Evolutionary conservation across 2,888 invertebrate species (phyloP).

Genomic region (Pasiphila rectangulata): DNA sequence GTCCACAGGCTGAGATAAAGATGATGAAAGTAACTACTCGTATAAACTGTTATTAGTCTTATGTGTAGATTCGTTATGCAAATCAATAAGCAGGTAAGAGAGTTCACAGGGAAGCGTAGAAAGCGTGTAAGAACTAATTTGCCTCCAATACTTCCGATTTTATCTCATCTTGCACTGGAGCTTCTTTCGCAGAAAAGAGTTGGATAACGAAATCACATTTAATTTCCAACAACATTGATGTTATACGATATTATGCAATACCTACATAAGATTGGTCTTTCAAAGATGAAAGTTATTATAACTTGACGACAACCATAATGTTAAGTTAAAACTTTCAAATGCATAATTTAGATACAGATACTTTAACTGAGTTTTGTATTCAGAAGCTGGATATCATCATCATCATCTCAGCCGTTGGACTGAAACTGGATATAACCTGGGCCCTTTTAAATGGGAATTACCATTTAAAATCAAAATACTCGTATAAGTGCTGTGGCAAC

Average conservation of each 20-base stretch:
- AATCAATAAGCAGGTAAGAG: slow-evolving; percentile 47
- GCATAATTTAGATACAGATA: slow-evolving; percentile 18
- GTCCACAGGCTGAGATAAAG: too few relatives aligned
- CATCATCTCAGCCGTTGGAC: too few relatives aligned
- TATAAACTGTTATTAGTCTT: slow-evolving; percentile 26
- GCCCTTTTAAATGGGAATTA: too few relatives aligned
- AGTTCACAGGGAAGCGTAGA: slow-evolving; percentile 58
- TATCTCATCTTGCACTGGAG: slow-evolving; percentile 11
- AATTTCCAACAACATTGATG: slow-evolving; percentile 11
- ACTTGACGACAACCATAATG: slow-evolving; percentile 11
- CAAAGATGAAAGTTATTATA: slow-evolving; percentile 8
- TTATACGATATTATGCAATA: slow-evolving; percentile 7
- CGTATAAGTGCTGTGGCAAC: too few relatives aligned
- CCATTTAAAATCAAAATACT: too few relatives aligned
- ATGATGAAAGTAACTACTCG: too few relatives aligned
- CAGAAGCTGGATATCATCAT: slow-evolving; percentile 5
- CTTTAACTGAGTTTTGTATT: slow-evolving; percentile 1
- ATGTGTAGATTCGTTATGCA: slow-evolving; percentile 38
- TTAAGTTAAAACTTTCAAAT: slow-evolving; percentile 20
- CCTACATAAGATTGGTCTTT: too few relatives aligned
- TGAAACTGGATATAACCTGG: too few relatives aligned
- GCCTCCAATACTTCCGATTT: slow-evolving; percentile 45
- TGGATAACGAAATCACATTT: not conserved
- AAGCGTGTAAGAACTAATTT: slow-evolving; percentile 22
- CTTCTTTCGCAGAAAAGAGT: too few relatives aligned